Base-by-base conservation (phyloP, 1,140 invertebrate species). In the Listronotus oregonensis region DNA sequence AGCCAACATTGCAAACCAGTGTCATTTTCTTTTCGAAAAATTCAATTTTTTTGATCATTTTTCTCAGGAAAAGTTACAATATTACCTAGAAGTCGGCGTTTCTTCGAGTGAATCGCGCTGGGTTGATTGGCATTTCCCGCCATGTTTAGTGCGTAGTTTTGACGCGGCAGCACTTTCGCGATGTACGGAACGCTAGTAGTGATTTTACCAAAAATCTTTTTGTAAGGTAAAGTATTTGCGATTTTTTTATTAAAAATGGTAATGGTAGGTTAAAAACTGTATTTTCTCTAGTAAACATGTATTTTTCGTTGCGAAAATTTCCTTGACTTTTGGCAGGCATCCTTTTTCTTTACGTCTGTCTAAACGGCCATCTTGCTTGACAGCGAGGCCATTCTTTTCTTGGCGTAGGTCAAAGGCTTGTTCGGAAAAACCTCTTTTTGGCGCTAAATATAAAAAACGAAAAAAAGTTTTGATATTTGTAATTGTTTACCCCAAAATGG, bases 131-230 rank as follows among this genome's bases (percentile, higher is more conserved):
- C 51, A 64, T 52, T 58, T 69, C 58, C 58, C 64, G 64, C 64
- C 64, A 69, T 69, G 58, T 43, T 60, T 66, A 68, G 66, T 68
- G 18, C 55, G 39, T 31, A 18, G 11, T 46, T 18, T 67, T n/a
- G 59, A 56, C 65, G 66, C 63, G 56, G 70, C 72, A 73, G 72
- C 70, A 73, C 68, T 60, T 47, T 73, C 70, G 70, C 59, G 61
- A 73, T 73, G 72, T 54, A 68, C 64, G 64, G 70, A 70, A 71
- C 65, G 68, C 67, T 71, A 61, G 64, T 69, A 43, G 70, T 70
- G 67, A 71, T 63, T 68, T 60, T 68, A n/a, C 39, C 58, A 18
- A 67, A 67, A 63, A 31, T 63, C 54, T 67, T 8, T 59, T 67
- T 42, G 55, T 67, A 58, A 63, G 66, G 59, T 62, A 67, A 52